phyloP scores from a whole-genome alignment of 2,888 invertebrate genomes.

The Metellina segmentata region DNA sequence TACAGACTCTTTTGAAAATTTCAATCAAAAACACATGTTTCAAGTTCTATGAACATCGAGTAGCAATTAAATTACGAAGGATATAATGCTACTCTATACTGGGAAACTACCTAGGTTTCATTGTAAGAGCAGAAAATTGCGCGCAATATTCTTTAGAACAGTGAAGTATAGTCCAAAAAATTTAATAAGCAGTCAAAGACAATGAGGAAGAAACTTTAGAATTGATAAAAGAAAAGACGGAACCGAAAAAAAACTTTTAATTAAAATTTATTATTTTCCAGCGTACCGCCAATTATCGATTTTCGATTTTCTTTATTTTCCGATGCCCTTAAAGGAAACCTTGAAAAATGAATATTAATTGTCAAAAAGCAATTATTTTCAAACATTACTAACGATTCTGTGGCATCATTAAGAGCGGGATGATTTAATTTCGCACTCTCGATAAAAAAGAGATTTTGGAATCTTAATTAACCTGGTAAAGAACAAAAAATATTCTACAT shows the following conservation, averaged over 20 bases:
- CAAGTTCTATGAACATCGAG: too few species aligned
- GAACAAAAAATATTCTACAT: constrained; percentile 13
- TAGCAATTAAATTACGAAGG: too few species aligned
- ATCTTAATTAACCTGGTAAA: constrained; percentile 37
- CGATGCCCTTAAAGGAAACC: background rate
- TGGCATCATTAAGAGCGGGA: constrained; percentile 44
- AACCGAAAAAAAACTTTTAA: background rate
- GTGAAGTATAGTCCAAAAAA: too few species aligned
- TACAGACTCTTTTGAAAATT: too few species aligned
- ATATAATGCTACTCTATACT: too few species aligned
- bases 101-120: too few species aligned
- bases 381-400: constrained; percentile 46
- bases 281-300: constrained; percentile 19
- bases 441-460: constrained; percentile 15
- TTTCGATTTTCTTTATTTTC: constrained; percentile 34
- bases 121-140: too few species aligned
- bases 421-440: constrained; percentile 27
- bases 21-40: too few species aligned
- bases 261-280: constrained; percentile 9
- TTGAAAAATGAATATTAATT: constrained; percentile 60
- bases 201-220: background rate
- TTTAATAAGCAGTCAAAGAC: background rate
- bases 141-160: too few species aligned
- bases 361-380: constrained; percentile 47
- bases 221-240: background rate